These are phyloP conservation scores for Empis stercorea DNA, from an alignment of 2,888 invertebrate species.

Conservation along the genomic window DNA sequence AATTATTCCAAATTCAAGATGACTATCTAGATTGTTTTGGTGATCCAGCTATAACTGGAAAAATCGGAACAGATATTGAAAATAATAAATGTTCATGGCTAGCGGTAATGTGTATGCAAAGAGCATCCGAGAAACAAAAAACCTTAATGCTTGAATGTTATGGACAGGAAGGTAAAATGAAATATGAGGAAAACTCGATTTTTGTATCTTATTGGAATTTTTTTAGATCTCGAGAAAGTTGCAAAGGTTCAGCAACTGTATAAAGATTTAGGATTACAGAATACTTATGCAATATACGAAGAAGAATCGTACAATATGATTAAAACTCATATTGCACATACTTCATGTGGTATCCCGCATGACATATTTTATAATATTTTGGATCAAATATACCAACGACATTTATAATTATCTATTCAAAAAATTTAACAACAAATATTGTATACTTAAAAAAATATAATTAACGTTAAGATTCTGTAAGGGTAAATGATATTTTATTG, in stretches of 20 bases:
- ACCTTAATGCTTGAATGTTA: conserved; percentile 65
- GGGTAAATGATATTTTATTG: no score
- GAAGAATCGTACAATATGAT: conserved; percentile 72
- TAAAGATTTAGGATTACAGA: conserved; percentile 59
- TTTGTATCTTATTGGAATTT: conserved; percentile 1
- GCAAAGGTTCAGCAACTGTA: conserved; percentile 61
- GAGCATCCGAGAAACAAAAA: conserved; percentile 56
- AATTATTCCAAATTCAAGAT: conserved; percentile 89
- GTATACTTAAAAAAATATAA: no score
- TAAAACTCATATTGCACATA: conserved; percentile 71
- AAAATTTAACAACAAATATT: neutral
- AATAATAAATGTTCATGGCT: conserved; percentile 97
- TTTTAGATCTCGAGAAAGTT: conserved; percentile 47
- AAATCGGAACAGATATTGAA: conserved; percentile 81
- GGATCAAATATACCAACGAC: conserved; percentile 65
- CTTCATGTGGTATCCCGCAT: conserved; percentile 67
- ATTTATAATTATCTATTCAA: conserved; percentile 41
- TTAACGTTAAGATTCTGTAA: no score
- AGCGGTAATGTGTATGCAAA: conserved; percentile 74
- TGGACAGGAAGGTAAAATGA: conserved; percentile 48
- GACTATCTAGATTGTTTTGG: conserved; percentile 68
- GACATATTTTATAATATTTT: conserved; percentile 70
- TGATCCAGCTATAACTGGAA: conserved; percentile 72
- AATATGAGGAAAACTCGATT: conserved; percentile 12
- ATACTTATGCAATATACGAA: conserved; percentile 67